These are phyloP conservation scores for Mylabris sibirica DNA, from an alignment of 2,888 invertebrate species.

Conservation along the genomic window DNA sequence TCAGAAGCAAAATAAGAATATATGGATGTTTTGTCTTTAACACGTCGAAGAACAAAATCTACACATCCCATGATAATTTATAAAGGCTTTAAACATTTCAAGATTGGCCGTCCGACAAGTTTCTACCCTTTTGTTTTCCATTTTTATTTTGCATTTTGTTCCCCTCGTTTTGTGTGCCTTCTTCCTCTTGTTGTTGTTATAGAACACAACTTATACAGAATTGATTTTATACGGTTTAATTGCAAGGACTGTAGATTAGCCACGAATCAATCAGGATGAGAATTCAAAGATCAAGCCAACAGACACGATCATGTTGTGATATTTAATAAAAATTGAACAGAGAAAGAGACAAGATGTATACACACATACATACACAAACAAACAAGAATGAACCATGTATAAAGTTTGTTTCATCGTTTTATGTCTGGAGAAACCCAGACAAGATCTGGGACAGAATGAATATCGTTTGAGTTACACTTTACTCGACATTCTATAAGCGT, in stretches of 20 bases:
- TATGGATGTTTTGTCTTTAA: constrained; percentile 23
- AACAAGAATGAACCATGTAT: not conserved
- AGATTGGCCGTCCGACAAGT: constrained; percentile 1
- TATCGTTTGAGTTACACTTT: constrained; percentile 41
- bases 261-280: constrained; percentile 26
- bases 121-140: constrained; percentile 3
- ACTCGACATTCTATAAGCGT: constrained; percentile 27
- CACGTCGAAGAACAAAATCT: constrained; percentile 8
- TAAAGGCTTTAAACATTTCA: constrained; percentile 22
- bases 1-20: constrained; percentile 20
- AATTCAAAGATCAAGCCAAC: constrained; percentile 14
- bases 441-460: constrained; percentile 43
- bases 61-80: constrained; percentile 24
- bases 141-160: too few species aligned
- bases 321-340: not conserved
- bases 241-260: not conserved
- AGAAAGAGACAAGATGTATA: not conserved
- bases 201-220: not conserved
- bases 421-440: constrained; percentile 45
- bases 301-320: constrained; percentile 38
- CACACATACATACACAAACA: not conserved
- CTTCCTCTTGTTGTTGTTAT: constrained; percentile 6
- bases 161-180: too few species aligned
- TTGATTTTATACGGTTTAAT: constrained; percentile 20
- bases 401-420: constrained; percentile 48